Evolutionary conservation across 2,888 invertebrate genomes (phyloP).

Genomic region (Xiphydria camelus): DNA sequence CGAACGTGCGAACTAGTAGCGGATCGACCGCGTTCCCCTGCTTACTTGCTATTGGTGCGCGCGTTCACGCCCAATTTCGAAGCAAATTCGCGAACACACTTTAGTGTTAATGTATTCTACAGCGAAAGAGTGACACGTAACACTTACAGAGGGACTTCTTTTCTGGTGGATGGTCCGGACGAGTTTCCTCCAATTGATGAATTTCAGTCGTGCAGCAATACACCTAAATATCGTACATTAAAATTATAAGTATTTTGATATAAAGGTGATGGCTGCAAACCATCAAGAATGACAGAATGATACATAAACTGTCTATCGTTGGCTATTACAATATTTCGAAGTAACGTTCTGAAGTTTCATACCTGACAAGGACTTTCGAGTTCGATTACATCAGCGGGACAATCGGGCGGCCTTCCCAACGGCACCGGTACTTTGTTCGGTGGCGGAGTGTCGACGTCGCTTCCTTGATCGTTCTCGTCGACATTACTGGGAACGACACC

Average conservation of each 20-base stretch:
- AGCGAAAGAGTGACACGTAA: no score
- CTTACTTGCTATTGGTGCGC: no score
- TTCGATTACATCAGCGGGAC: slow-evolving; percentile 44
- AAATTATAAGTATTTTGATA: background rate
- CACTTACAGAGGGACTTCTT: slow-evolving; percentile 50
- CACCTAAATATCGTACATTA: slow-evolving; percentile 27
- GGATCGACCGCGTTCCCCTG: no score
- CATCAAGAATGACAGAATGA: no score
- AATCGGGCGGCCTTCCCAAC: slow-evolving; percentile 47
- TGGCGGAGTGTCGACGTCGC: slow-evolving; percentile 44
- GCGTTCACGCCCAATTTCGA: no score
- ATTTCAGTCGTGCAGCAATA: slow-evolving; percentile 50
- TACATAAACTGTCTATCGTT: no score
- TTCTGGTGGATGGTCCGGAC: slow-evolving; percentile 47
- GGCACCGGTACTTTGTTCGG: slow-evolving; percentile 39
- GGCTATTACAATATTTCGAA: background rate
- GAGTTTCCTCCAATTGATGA: slow-evolving; percentile 50
- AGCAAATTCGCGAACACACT: no score
- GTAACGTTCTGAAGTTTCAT: background rate
- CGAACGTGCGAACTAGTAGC: no score
- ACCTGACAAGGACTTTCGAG: slow-evolving; percentile 51
- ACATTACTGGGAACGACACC: slow-evolving; percentile 49
- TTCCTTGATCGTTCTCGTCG: slow-evolving; percentile 48
- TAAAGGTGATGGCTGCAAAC: background rate
- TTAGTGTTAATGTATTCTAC: no score